Base-by-base conservation (phyloP, 2,888 invertebrate species). In the Leptopterna dolabrata region DNA sequence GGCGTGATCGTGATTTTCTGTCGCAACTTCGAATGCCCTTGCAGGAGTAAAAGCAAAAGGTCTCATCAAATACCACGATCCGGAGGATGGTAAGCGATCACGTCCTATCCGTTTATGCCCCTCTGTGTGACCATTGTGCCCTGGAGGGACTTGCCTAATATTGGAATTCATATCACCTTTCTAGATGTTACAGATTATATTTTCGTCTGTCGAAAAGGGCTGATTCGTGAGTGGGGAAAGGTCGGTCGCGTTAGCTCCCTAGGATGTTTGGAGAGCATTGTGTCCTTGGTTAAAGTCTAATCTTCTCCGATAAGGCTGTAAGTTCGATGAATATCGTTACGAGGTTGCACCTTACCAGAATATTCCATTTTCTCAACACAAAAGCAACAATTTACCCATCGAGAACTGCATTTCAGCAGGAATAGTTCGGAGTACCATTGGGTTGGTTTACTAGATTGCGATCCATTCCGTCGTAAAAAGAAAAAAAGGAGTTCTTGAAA, bases 1-100 rank as follows among this genome's bases (percentile, higher is more conserved):
- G 78, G 78, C 78, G 78, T 43, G 78, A 78, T 78, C 78, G 78
- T 78, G 78, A 78, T 78, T 63, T 63, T 63, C 63, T 63, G 63
- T 63, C 24, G 63, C 63, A 63, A 63, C 63, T n/a, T 13, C 63
- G 24, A 63, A 63, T 24, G 63, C 63, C 63, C 63, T 63, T 63
- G 63, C 63, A 24, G 63, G 63, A 63, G 63, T 63, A 63, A 63
- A 63, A 63, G 63, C 63, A 63, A 63, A 63, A 63, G 63, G 63
- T 63, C 63, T 63, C 63, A 63, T 63, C 63, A 63, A 63, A 63
- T 63, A 63, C 63, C 63, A 63, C 63, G 63, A 63, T 63, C 63
- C 63, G 63, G 13, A 63, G 24, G 24, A 24, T 19, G 63, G 63
- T 14, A 47, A 36, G 36, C 7, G 47, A 47, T 47, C 47, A 47